These are phyloP conservation scores for Emys orbicularis DNA, from an alignment of 2,797 vertebrate species.

Conservation along the genomic window DNA sequence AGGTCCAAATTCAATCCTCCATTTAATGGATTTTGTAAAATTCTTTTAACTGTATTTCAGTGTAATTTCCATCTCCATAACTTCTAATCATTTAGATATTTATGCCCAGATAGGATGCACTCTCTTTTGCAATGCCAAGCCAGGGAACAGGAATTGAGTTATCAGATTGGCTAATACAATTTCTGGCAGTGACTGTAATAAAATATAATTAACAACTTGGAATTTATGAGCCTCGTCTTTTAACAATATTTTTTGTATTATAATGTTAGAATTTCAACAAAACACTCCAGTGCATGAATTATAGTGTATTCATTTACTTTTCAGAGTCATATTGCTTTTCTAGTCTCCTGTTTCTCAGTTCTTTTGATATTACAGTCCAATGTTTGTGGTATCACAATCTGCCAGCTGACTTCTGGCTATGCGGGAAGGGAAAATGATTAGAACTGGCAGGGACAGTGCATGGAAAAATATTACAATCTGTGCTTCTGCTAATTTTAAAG, in stretches of 20 bases:
- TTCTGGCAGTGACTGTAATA: constrained; percentile 45
- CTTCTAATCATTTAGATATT: constrained; percentile 30
- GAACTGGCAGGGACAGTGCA: background rate
- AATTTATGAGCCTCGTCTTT: constrained; percentile 57
- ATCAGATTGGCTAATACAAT: constrained; percentile 53
- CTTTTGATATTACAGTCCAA: constrained; percentile 6
- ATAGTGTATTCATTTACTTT: background rate
- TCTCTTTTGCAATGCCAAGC: constrained; percentile 33
- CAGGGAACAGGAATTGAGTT: constrained; percentile 41
- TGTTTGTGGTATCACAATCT: background rate
- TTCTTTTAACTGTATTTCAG: background rate
- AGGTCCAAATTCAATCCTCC: background rate
- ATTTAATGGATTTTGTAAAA: constrained; percentile 33
- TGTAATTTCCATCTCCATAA: constrained; percentile 37
- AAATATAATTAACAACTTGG: constrained; percentile 61
- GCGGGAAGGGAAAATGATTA: background rate
- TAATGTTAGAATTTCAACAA: constrained; percentile 18
- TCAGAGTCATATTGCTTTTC: background rate
- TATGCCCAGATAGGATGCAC: background rate
- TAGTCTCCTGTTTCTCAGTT: background rate
- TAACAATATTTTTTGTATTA: constrained; percentile 38
- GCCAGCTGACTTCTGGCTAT: background rate
- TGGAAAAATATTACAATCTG: background rate
- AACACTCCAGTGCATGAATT: constrained; percentile 34
- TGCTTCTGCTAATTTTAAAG: background rate